Percentiles rank a stretch among this genome's conserved stretches.
Conservation (phyloP, 1,140 invertebrate genomes). For the Sycophila sp. region DNA sequence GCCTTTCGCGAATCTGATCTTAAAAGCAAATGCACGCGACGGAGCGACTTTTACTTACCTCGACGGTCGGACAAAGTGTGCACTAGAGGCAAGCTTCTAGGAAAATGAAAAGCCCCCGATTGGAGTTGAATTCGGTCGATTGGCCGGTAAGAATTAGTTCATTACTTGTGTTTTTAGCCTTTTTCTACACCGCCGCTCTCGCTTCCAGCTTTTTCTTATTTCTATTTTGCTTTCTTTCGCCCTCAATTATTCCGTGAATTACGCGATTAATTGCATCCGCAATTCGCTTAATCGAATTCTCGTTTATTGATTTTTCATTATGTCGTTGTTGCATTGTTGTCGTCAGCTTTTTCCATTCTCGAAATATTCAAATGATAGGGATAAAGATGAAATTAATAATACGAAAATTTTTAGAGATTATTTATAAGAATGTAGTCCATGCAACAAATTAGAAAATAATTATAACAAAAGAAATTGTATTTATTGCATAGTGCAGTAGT, state of each 20-base stretch:
- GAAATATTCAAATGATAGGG: no score
- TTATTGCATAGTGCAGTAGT: no score
- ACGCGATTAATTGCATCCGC: no score
- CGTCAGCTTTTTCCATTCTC: no score
- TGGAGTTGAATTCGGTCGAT: conserved; percentile 38
- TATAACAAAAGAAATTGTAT: no score
- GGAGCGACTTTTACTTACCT: not conserved
- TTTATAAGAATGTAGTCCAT: no score
- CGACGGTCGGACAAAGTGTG: conserved; percentile 12
- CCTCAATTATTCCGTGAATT: not conserved
- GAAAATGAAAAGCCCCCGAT: conserved; percentile 24
- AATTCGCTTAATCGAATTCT: no score
- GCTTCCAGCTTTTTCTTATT: not conserved
- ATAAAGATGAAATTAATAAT: no score
- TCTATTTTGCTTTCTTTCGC: not conserved
- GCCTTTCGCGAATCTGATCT: not conserved
- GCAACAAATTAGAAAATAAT: no score
- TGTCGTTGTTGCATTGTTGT: no score
- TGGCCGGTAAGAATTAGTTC: conserved; percentile 44
- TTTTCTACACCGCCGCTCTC: not conserved
- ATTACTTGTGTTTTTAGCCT: conserved; percentile 33
- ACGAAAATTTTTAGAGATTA: no score
- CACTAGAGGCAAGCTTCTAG: not conserved
- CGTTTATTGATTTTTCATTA: no score
- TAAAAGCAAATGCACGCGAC: not conserved